Base-by-base conservation (phyloP, 2,113 vertebrate species). In the Spea multiplicata region DNA sequence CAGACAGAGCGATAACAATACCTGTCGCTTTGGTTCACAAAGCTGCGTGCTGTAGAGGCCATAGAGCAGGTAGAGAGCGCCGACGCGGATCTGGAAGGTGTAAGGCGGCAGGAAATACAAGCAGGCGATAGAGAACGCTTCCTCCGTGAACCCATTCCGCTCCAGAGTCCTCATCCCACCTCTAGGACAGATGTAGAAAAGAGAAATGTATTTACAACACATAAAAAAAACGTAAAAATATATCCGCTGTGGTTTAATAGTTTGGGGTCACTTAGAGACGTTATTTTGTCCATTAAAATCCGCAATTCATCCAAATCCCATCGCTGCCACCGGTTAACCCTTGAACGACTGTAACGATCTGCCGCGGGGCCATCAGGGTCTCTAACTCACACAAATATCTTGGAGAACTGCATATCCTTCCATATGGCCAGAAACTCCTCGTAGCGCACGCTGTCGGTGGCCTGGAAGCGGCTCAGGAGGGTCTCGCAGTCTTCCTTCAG, bases 51-150 rank as follows among this genome's bases (percentile, higher is more conserved):
- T 88, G 13, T 94, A 97, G 65, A 98, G 84, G 2, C 94, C 92
- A 55, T 96, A 94, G 0, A 99, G 86, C 66, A 99, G 90, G 82
- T 98, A 99, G 55, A 99, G 89, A 1, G 92, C 96, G 30, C 95
- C 97, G 5, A 96, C 96, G 81, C 96, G 84, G 75, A 99, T 97
- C 88, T 98, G 96, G 87, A 99, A 99, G 49, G 92, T 91, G 10
- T 95, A 95, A 0, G 97, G 96, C 0, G 97, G 96, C 65, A 96
- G 82, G 81, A 98, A 91, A 83, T 92, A 99, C 3, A 75, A 80
- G 82, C 81, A 91, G 3, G 89, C 93, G 9, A 87, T 46, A 53
- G 92, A 88, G 66, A 99, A 86, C 4, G 88, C 86, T 86, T 94
- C 88, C 14, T 90, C 93, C 5, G 93, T 87, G 84, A 99, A 92